Conservation (phyloP, 2,113 vertebrate genomes). For the Todiramphus saurophagus region DNA sequence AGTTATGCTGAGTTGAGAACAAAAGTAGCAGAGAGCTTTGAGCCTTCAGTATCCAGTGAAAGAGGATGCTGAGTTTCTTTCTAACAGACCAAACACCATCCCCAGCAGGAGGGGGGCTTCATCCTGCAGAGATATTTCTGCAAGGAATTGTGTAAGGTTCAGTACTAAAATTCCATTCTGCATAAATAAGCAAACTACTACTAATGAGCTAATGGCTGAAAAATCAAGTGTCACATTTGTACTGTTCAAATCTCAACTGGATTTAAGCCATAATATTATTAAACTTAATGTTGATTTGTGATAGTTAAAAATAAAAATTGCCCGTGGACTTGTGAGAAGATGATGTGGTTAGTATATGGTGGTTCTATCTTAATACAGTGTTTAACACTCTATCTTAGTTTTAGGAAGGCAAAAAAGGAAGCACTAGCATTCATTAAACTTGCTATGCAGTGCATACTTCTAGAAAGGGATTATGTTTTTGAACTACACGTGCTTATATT, state of each 20-base stretch:
- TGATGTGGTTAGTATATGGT: not conserved
- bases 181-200: not conserved
- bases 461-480: not conserved
- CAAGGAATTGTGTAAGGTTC: not conserved
- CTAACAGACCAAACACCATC: not conserved
- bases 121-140: not conserved
- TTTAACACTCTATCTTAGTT: not conserved
- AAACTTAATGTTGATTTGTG: not conserved
- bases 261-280: not conserved
- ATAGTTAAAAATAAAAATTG: not conserved
- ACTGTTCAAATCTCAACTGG: not conserved
- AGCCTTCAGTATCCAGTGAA: not conserved
- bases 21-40: not conserved
- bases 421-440: not conserved
- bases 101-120: not conserved
- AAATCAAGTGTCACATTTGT: not conserved
- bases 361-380: not conserved
- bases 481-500: no score
- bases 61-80: not conserved
- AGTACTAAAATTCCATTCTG: constrained; percentile 2
- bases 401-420: not conserved
- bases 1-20: not conserved
- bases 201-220: not conserved
- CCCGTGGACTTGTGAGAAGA: not conserved
- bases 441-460: not conserved